These are phyloP conservation scores for Caenorhabditis wallacei DNA, from an alignment of 2,888 invertebrate species.

Conservation along the genomic window DNA sequence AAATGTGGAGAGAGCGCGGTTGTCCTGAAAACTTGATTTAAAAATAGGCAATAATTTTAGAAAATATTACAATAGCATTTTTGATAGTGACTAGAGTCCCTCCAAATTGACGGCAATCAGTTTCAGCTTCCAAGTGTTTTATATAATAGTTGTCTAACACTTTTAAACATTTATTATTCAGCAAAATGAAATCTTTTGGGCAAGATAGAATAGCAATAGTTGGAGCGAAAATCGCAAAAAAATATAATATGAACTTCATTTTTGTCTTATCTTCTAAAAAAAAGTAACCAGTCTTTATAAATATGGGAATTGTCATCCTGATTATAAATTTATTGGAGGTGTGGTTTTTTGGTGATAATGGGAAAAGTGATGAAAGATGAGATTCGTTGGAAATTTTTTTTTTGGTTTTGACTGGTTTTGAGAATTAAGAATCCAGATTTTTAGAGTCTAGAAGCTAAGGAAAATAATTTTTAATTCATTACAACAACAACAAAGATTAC, in stretches of 20 bases:
- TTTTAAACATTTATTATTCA: conserved; percentile 1
- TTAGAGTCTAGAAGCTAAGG: too few relatives aligned
- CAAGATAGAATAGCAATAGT: not conserved
- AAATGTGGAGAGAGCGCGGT: not conserved
- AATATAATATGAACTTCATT: not conserved
- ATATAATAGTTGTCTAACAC: not conserved
- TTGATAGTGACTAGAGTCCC: conserved; percentile 12
- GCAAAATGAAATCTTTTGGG: conserved; percentile 1
- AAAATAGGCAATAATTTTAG: too few relatives aligned
- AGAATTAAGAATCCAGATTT: too few relatives aligned
- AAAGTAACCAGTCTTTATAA: not conserved
- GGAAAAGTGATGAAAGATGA: not conserved
- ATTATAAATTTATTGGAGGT: not conserved
- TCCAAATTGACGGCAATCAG: not conserved
- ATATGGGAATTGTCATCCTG: not conserved
- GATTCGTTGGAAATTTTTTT: too few relatives aligned
- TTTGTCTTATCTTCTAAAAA: too few relatives aligned
- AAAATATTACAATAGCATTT: conserved; percentile 31
- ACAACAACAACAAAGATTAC: too few relatives aligned
- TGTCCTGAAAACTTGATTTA: conserved; percentile 15
- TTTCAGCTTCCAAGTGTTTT: conserved; percentile 13
- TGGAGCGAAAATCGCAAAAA: not conserved
- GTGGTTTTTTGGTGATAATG: not conserved
- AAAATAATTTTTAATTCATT: too few relatives aligned
- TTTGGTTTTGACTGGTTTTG: too few relatives aligned